Base-by-base conservation (phyloP, 2,113 vertebrate genomes). In the Raja brachyura region DNA sequence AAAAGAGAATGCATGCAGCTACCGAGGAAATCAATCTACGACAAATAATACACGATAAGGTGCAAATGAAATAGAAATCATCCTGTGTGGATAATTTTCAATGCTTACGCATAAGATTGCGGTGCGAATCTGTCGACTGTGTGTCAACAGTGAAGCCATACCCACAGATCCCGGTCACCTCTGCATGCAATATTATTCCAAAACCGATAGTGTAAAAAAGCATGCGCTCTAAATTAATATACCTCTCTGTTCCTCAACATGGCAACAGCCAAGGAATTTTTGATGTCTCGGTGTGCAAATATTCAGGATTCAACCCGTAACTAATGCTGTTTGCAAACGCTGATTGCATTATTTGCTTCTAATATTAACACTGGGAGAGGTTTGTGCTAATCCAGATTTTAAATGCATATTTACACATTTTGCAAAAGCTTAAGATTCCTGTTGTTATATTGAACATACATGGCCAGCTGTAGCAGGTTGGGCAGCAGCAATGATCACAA, bases 1-100 rank as follows among this genome's bases (percentile, higher is more conserved):
- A 5, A 63, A 86, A 85, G 39, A 48, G 39, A 61, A 85, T 13
- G 5, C 63, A 61, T 86, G 83, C 83, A 86, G 56, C 25, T n/a
- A 86, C 61, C 56, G 63, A 59, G 61, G 61, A 85, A 86, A 63
- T 86, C 83, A 86, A 86, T 86, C 59, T 28, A 86, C 18, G n/a
- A 61, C 83, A 86, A 63, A 86, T 14, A 63, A 63, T 31, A n/a
- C 59, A 85, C 59, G 56, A 86, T 63, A 63, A 86, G 63, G 10
- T 11, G 4, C 59, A 86, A 61, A 61, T 28, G 11, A 28, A 85
- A 61, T 85, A 48, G 25, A 59, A 85, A 63, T 61, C 56, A 63
- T 63, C 83, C 83, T 0, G 16, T 59, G 59, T 28, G 13, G 83
- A 63, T 61, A 61, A n/a, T 56, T 83, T 28, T 83, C 28, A 8